Conservation (phyloP, 1,140 invertebrate genomes). For the Anastrepha obliqua region DNA sequence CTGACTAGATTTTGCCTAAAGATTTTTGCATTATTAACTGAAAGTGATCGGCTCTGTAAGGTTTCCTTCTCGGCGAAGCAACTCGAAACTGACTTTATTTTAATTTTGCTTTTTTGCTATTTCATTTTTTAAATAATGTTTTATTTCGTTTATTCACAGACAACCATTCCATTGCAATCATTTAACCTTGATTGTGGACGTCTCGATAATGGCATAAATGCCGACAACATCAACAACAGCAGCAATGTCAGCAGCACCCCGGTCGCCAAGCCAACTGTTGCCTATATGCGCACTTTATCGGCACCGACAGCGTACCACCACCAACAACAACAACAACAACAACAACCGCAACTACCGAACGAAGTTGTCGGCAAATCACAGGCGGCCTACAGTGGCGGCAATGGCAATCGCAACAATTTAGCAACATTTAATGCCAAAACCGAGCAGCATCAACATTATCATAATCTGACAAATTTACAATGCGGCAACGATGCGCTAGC, state of each 20-base stretch:
- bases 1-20: conserved; percentile 7
- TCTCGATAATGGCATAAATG: conserved; percentile 59
- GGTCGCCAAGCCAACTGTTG: conserved; percentile 60
- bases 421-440: conserved; percentile 59
- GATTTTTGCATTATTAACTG: conserved; percentile 42
- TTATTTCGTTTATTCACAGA: conserved; percentile 62
- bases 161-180: conserved; percentile 74
- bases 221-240: conserved; percentile 35
- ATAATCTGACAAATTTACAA: conserved; percentile 74
- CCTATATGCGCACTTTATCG: conserved; percentile 72
- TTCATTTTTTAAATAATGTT: background rate
- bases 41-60: background rate
- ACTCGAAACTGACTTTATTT: conserved; percentile 20
- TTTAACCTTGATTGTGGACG: conserved; percentile 74
- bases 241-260: conserved; percentile 12
- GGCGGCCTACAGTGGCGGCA: conserved; percentile 39
- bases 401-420: conserved; percentile 68
- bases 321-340: conserved; percentile 53
- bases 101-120: conserved; percentile 40
- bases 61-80: background rate
- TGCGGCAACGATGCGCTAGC: conserved; percentile 43
- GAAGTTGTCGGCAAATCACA: conserved; percentile 30
- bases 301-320: conserved; percentile 62
- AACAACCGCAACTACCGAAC: conserved; percentile 47
- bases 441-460: conserved; percentile 60